Percentiles rank a stretch among this genome's conserved stretches.
These are phyloP conservation scores for Hirundichthys speculiger DNA, from an alignment of 2,113 vertebrate genomes.

Conservation along the genomic window DNA sequence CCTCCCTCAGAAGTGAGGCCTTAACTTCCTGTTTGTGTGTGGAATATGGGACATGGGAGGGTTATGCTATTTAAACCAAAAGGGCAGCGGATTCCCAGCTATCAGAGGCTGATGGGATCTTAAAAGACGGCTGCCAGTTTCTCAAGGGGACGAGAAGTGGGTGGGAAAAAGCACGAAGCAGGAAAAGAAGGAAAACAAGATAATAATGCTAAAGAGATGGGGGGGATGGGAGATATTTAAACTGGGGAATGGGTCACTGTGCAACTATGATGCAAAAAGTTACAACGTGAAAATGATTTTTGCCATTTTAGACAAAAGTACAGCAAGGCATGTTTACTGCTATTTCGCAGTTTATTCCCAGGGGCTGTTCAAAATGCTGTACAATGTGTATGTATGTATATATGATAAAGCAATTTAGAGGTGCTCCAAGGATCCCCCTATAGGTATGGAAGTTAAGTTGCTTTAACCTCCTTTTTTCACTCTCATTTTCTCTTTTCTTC, in stretches of 20 bases:
- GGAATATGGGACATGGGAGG: constrained; percentile 68
- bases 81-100: constrained; percentile 81
- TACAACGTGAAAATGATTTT: neutral
- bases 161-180: constrained; percentile 52
- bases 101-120: constrained; percentile 57
- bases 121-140: constrained; percentile 54
- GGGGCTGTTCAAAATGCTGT: no score
- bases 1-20: constrained; percentile 68
- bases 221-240: constrained; percentile 22
- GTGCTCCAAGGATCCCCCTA: no score
- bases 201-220: constrained; percentile 23
- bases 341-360: no score
- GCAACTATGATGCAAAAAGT: neutral
- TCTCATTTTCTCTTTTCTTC: no score
- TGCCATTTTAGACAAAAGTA: neutral
- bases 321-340: neutral
- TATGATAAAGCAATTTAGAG: no score
- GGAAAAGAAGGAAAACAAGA: constrained; percentile 48
- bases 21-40: constrained; percentile 78
- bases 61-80: constrained; percentile 77
- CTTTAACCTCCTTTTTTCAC: no score
- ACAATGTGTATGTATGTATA: no score
- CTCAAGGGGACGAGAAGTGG: constrained; percentile 57
- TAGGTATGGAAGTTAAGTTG: no score
- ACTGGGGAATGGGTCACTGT: neutral